Percentiles rank a stretch among this genome's conserved stretches.
Evolutionary conservation across 2,113 vertebrate species (phyloP).

Genomic region (Zosterops hypoxanthus): DNA sequence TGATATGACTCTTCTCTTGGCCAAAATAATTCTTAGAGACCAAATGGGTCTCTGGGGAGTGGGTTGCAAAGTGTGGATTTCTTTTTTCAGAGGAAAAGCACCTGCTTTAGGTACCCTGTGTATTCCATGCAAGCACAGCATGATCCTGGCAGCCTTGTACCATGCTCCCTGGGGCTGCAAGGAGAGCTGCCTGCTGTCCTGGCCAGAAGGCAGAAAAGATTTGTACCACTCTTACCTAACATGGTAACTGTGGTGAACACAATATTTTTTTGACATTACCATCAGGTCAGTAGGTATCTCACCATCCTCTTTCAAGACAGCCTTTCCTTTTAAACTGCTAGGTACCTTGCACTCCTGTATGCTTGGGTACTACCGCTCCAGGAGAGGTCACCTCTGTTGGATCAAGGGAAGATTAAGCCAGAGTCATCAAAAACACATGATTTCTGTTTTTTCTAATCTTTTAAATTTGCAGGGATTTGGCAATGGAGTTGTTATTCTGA

Average conservation of each 20-base stretch:
- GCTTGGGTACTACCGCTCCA: neutral
- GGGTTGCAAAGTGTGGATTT: neutral
- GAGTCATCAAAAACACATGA: neutral
- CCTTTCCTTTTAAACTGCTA: neutral
- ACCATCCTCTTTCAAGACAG: neutral
- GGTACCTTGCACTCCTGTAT: neutral
- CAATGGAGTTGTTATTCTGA: neutral
- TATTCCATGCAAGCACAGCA: neutral
- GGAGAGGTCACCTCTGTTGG: neutral
- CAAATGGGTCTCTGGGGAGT: neutral
- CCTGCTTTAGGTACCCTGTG: neutral
- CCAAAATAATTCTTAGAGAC: neutral
- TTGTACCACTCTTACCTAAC: neutral
- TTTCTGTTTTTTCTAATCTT: neutral
- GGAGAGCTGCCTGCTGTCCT: neutral
- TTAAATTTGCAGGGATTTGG: neutral
- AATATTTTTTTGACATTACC: neutral
- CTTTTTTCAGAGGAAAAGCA: neutral
- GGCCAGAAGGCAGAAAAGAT: neutral
- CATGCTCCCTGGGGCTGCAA: neutral
- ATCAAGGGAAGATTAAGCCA: neutral
- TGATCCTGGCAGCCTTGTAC: neutral
- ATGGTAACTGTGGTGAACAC: neutral
- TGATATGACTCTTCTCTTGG: neutral
- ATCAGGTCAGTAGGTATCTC: neutral